Conservation (phyloP, 1,140 invertebrate genomes). For the Stenopsyche tienmushanensis region DNA sequence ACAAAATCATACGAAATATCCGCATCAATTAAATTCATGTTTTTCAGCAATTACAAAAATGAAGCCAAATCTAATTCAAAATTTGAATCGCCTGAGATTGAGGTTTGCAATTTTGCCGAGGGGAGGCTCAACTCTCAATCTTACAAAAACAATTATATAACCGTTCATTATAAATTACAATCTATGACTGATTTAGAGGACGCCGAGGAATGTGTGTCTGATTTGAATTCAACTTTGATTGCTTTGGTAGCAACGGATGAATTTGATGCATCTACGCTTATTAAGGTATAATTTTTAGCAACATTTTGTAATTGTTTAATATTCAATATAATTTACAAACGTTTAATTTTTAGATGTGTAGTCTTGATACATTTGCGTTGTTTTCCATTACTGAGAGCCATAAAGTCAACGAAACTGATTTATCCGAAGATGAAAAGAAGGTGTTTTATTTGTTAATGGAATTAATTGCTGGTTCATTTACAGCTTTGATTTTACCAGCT, state of each 20-base stretch:
- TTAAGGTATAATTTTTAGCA: slow-evolving; percentile 50
- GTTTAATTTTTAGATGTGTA: slow-evolving; percentile 62
- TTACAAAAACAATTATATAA: slow-evolving; percentile 30
- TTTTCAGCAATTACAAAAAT: not conserved
- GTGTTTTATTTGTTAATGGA: slow-evolving; percentile 63
- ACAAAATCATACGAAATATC: not conserved
- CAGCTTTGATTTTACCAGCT: slow-evolving; percentile 71
- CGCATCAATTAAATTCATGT: not conserved
- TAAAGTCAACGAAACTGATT: slow-evolving; percentile 49
- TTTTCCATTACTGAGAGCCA: slow-evolving; percentile 59
- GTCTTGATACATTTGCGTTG: slow-evolving; percentile 74
- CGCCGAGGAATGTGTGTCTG: slow-evolving; percentile 61
- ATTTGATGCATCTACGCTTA: slow-evolving; percentile 71
- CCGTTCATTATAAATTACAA: slow-evolving; percentile 51
- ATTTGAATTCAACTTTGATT: slow-evolving; percentile 68
- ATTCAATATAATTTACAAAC: not conserved
- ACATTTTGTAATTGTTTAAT: not conserved
- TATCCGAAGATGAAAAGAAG: slow-evolving; percentile 49
- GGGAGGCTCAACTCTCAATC: slow-evolving; percentile 9
- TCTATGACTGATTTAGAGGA: slow-evolving; percentile 59
- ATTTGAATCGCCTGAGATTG: slow-evolving; percentile 4
- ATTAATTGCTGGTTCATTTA: slow-evolving; percentile 66
- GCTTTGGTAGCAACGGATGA: slow-evolving; percentile 75
- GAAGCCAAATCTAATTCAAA: not conserved
- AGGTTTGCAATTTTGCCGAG: too few species aligned